Conservation (phyloP, 2,888 invertebrate species). For the Ephialtes manifestator region DNA sequence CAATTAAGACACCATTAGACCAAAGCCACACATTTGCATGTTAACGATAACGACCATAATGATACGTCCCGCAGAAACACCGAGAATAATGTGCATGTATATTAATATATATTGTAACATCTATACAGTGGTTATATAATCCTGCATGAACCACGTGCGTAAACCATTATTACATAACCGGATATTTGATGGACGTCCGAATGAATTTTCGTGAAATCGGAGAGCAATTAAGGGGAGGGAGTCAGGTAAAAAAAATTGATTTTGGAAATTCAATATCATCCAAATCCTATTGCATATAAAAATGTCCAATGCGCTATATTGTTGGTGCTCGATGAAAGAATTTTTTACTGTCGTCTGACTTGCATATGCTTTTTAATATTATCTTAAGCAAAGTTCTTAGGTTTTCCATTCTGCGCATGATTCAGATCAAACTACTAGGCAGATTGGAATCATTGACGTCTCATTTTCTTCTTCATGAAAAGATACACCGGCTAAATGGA, state of each 20-base stretch:
- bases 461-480: too few species aligned
- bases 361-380: too few species aligned
- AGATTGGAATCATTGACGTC: too few species aligned
- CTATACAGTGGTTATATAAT: neutral
- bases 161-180: conserved; percentile 10
- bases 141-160: neutral
- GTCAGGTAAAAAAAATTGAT: neutral
- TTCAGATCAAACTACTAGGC: too few species aligned
- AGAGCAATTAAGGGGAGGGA: neutral
- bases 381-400: too few species aligned
- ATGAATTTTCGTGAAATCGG: conserved; percentile 1
- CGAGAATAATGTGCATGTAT: conserved; percentile 61
- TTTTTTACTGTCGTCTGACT: too few species aligned
- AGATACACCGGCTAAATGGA: too few species aligned
- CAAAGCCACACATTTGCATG: conserved; percentile 79
- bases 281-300: too few species aligned
- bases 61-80: conserved; percentile 79
- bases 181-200: conserved; percentile 1
- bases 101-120: conserved; percentile 7
- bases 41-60: conserved; percentile 82
- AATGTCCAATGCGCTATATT: too few species aligned
- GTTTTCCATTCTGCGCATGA: too few species aligned
- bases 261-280: too few species aligned
- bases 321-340: too few species aligned
- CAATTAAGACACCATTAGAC: conserved; percentile 83